A percentile compares a stretch with the other conserved stretches of the same genome.
Evolutionary conservation across 2,888 invertebrate species (phyloP).

Genomic region (Dryadula phaetusa): DNA sequence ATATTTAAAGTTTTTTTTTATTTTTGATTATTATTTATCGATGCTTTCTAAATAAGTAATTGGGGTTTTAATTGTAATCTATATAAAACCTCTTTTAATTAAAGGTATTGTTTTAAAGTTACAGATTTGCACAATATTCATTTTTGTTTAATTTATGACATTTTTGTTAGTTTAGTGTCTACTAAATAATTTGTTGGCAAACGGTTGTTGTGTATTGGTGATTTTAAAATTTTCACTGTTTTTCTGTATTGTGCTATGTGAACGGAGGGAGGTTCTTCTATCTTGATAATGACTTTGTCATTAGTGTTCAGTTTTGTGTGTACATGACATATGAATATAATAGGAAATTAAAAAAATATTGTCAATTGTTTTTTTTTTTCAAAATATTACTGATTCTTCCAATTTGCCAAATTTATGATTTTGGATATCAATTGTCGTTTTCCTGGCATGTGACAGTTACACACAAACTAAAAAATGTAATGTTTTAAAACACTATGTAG

Average conservation of each 20-base stretch:
- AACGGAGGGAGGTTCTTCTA: neutral
- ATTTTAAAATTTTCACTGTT: neutral
- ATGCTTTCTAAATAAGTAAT: too few species aligned
- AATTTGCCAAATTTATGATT: too few species aligned
- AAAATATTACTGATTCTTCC: too few species aligned
- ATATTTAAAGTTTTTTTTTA: too few species aligned
- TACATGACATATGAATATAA: constrained; percentile 20
- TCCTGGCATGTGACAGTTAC: neutral
- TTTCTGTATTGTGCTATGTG: neutral
- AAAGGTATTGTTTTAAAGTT: neutral
- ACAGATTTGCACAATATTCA: neutral
- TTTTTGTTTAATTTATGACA: too few species aligned
- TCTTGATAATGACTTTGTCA: neutral
- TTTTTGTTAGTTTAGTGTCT: neutral
- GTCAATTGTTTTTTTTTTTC: too few species aligned
- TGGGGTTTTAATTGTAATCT: too few species aligned
- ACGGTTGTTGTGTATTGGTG: constrained; percentile 10
- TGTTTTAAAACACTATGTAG: constrained; percentile 1
- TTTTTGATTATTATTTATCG: too few species aligned
- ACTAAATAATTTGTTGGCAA: constrained; percentile 12
- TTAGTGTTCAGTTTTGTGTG: neutral
- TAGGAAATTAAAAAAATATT: too few species aligned
- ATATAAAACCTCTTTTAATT: too few species aligned
- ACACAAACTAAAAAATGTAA: constrained; percentile 9
- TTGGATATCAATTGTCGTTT: too few species aligned